Evolutionary conservation across 2,113 vertebrate genomes (phyloP), one percentile per base, ranked within the genome.

Genomic region (Carettochelys insculpta): DNA sequence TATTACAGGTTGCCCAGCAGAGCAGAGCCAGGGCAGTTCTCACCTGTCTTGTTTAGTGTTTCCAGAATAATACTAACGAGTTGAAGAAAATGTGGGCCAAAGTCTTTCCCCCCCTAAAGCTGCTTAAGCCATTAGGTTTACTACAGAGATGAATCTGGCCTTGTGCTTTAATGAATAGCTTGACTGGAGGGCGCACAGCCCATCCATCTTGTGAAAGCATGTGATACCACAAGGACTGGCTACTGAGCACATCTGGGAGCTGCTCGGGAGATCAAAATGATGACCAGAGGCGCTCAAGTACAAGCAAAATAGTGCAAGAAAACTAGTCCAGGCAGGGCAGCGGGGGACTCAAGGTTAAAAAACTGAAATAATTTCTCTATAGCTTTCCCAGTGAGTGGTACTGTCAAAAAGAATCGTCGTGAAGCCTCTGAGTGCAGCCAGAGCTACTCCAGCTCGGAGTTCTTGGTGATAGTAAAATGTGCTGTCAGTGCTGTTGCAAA

Each of bases 361-460:
- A 96, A 95, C 95, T 89, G 75, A 96, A 96, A 97, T 97, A 71
- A 90, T 96, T 97, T 95, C 96, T 5, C 92, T 92, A 76, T 80
- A 83, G 87, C 95, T 96, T 95, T 93, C 77, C 83, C 85, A 53
- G 2, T 43, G 80, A 92, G 61, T 93, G 89, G 89, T 94, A 7
- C 95, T 95, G 95, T 92, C 96, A 71, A 89, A 89, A 73, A 96
- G 95, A 97, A 7, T 96, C 95, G 96, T 85, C 90, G 83, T 82
- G 45, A 71, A 96, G 92, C 82, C 80, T 75, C 83, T 4, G 0
- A 71, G 84, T 77, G 86, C 92, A 94, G 96, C 83, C 94, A 95
- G 89, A 65, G 73, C 85, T 78, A 83, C 52, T 91, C 61, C 71
- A 95, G 91, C 94, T 95, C 77, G 8, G 71, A 43, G 84, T 86